A percentile compares a stretch with the other conserved stretches of the same genome.
Evolutionary conservation across 2,888 invertebrate genomes (phyloP).

Genomic region (Parascotia fuliginaria): DNA sequence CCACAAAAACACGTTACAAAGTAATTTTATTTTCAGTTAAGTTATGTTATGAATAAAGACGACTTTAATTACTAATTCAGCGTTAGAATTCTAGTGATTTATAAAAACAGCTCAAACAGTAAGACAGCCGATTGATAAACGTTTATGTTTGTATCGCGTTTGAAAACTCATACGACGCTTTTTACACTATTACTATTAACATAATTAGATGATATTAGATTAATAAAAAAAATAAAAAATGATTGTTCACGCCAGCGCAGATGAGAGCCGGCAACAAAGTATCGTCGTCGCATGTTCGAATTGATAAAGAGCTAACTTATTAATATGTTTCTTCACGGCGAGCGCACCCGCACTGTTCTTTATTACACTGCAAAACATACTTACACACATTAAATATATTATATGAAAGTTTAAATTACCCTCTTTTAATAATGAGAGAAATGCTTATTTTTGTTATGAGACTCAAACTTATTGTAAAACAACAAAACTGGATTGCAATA

Average conservation of each 20-base stretch:
- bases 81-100: constrained; percentile 3
- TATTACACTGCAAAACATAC: constrained; percentile 38
- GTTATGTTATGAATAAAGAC: constrained; percentile 18
- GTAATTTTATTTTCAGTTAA: constrained; percentile 30
- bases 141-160: constrained; percentile 41
- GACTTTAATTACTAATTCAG: constrained; percentile 14
- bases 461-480: too few relatives aligned
- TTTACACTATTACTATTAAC: constrained; percentile 36
- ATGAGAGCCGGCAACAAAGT: constrained; percentile 29
- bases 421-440: constrained; percentile 17
- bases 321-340: constrained; percentile 64
- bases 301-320: constrained; percentile 64
- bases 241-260: constrained; percentile 25
- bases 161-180: constrained; percentile 18
- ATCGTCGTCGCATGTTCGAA: constrained; percentile 31
- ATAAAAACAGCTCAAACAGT: constrained; percentile 17
- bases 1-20: constrained; percentile 24
- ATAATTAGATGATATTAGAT: constrained; percentile 48
- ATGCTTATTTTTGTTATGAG: not conserved
- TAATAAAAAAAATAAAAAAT: constrained; percentile 42
- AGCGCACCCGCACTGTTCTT: constrained; percentile 35
- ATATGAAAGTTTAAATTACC: constrained; percentile 29
- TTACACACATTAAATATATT: constrained; percentile 37
- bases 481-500: too few relatives aligned
- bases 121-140: constrained; percentile 32